phyloP scores from a whole-genome alignment of 2,888 invertebrate species.

The Stenoptilia bipunctidactyla region DNA sequence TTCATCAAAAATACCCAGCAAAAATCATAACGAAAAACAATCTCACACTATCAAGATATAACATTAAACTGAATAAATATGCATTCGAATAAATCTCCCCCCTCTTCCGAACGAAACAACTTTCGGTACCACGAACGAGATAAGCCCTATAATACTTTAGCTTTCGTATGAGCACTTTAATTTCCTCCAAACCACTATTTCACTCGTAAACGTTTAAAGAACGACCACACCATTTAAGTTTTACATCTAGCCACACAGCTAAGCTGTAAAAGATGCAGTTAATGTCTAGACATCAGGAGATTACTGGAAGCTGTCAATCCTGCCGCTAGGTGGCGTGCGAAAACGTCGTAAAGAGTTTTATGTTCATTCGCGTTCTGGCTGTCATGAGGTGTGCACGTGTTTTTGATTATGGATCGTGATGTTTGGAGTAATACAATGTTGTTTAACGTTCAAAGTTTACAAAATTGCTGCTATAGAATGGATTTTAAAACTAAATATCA shows the following conservation, averaged over 20 bases:
- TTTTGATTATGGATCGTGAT: too few relatives aligned
- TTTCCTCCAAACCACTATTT: constrained; percentile 13
- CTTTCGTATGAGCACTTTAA: constrained; percentile 3
- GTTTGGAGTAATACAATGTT: too few relatives aligned
- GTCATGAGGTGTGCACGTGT: constrained; percentile 20
- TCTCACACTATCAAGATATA: not conserved
- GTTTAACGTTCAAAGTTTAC: too few relatives aligned
- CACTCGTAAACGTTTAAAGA: constrained; percentile 29
- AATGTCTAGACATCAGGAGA: constrained; percentile 14
- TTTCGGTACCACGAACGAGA: not conserved
- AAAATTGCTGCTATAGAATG: too few relatives aligned
- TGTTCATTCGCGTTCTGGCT: constrained; percentile 28
- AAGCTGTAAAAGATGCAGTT: constrained; percentile 46
- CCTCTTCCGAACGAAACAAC: too few relatives aligned
- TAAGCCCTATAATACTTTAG: not conserved
- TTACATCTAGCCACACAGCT: constrained; percentile 34
- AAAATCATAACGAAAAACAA: too few relatives aligned
- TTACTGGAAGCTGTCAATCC: constrained; percentile 44
- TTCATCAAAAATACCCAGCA: too few relatives aligned
- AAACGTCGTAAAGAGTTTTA: constrained; percentile 50
- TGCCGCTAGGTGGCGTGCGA: constrained; percentile 47
- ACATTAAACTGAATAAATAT: too few relatives aligned
- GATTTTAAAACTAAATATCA: too few relatives aligned
- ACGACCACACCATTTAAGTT: constrained; percentile 51
- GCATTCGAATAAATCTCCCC: too few relatives aligned